Evolutionary conservation across 2,888 invertebrate genomes (phyloP), one percentile per base, ranked within the genome.

Genomic region (Oligia latruncula): DNA sequence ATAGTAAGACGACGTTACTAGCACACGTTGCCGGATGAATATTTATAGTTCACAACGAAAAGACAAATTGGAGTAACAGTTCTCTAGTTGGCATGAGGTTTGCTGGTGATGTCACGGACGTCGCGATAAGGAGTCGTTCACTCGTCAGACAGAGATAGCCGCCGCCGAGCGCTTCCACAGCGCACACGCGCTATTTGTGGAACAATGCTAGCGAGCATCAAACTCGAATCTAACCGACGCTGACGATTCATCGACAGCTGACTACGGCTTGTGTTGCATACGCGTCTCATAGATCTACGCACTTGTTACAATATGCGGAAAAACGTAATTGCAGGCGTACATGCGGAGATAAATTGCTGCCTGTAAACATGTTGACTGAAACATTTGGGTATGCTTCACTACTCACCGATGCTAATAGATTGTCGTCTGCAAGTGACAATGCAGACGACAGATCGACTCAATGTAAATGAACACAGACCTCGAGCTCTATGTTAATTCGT

Each of bases 61-160:
- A 90, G 83, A 81, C 88, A 89, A 89, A 90, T 89, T 78, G 72
- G 83, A 89, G 90, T 91, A 89, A 90, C 90, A 90, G 87, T 92
- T 92, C 88, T 92, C 89, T 93, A 91, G 92, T 92, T 93, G 93
- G 93, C 92, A 92, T 92, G 92, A 87, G 90, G 72, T 90, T 91
- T 89, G 92, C 84, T 89, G 89, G 90, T 93, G 94, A 94, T 95
- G 94, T 95, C 95, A 95, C 92, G 92, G 91, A 90, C 92, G 90
- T 85, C 78, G 91, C 92, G 95, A 95, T 95, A 96, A 95, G 92
- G 91, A 93, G 95, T 95, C 95, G 95, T 96, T 95, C 95, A 95
- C 95, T 93, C 90, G 91, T 82, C 89, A 90, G 93, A 93, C 88
- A 78, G 93, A 93, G 94, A 95, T 87, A 89, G 92, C 81, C 82